Percentiles rank a stretch among this genome's conserved stretches.
phyloP scores from a whole-genome alignment of 37 sponge, comb jelly and placozoan species.

The Axinella damicornis region DNA sequence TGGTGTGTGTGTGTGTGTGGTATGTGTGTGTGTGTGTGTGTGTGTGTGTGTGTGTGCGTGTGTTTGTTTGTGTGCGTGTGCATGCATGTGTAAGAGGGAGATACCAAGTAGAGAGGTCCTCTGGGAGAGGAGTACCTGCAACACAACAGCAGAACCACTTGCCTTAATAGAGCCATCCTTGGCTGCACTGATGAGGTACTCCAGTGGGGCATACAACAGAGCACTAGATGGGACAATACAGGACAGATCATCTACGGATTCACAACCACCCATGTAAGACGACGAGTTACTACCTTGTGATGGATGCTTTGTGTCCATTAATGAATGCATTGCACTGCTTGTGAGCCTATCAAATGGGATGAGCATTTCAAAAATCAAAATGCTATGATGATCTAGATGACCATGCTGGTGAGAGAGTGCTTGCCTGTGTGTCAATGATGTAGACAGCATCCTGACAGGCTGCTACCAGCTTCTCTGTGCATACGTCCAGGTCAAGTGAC shows the following conservation, averaged over 20 bases:
- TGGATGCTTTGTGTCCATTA: slow-evolving; percentile 2
- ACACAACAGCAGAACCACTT: neutral
- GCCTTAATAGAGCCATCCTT: slow-evolving; percentile 64
- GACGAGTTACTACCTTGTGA: slow-evolving; percentile 29
- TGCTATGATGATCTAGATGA: neutral
- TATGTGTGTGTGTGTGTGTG: too few relatives aligned
- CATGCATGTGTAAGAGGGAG: too few relatives aligned
- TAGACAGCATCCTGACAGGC: slow-evolving; percentile 31
- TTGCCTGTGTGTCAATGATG: slow-evolving; percentile 44
- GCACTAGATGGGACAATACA: slow-evolving; percentile 17
- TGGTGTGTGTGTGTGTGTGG: too few relatives aligned
- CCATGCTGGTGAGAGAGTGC: too few relatives aligned
- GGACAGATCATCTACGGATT: neutral
- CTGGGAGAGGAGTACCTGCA: neutral
- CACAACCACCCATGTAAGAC: neutral
- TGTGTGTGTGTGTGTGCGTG: too few relatives aligned
- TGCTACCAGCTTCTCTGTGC: slow-evolving; percentile 11
- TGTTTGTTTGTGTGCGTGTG: too few relatives aligned
- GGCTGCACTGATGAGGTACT: slow-evolving; percentile 54
- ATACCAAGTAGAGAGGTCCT: too few relatives aligned
- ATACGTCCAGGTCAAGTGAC: slow-evolving; percentile 5
- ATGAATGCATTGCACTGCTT: neutral
- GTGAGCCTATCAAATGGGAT: neutral
- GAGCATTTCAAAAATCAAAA: too few relatives aligned
- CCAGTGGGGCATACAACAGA: slow-evolving; percentile 19